Conservation (phyloP, 2,888 invertebrate species). For the Rotaria magnacalcarata region DNA sequence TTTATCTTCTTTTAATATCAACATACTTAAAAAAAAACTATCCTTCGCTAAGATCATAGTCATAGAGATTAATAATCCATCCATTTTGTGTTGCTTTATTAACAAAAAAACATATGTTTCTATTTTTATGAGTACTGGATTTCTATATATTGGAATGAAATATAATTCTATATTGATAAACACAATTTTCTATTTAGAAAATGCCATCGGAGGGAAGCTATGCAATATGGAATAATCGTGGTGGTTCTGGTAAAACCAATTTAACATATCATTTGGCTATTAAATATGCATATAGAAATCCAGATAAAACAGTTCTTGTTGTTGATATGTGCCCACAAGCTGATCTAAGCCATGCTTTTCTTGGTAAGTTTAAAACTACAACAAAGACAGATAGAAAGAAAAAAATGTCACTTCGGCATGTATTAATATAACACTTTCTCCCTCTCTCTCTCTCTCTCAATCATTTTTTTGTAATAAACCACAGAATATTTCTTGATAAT, state of each 20-base stretch:
- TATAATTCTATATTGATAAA: neutral
- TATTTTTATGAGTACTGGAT: too few relatives aligned
- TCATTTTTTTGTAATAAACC: too few relatives aligned
- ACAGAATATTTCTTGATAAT: too few relatives aligned
- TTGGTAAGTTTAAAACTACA: constrained; percentile 15
- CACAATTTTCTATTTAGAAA: constrained; percentile 11
- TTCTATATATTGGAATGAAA: neutral
- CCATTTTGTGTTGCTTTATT: too few relatives aligned
- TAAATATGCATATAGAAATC: constrained; percentile 44
- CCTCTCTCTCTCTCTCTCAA: too few relatives aligned
- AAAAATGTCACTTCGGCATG: too few relatives aligned
- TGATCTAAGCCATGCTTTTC: constrained; percentile 45
- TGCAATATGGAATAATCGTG: constrained; percentile 47
- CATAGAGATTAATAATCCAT: too few relatives aligned
- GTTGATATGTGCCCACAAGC: constrained; percentile 47
- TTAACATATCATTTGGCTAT: constrained; percentile 45
- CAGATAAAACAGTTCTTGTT: constrained; percentile 44
- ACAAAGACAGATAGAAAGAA: neutral
- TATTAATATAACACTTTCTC: too few relatives aligned
- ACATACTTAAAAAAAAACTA: neutral
- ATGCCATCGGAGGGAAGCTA: constrained; percentile 46
- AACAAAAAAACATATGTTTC: too few relatives aligned
- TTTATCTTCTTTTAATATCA: neutral
- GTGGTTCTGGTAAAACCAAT: constrained; percentile 45
- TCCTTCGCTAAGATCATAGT: too few relatives aligned